phyloP scores from a whole-genome alignment of 2,797 vertebrate species.

The Notoglanidium macrostoma region DNA sequence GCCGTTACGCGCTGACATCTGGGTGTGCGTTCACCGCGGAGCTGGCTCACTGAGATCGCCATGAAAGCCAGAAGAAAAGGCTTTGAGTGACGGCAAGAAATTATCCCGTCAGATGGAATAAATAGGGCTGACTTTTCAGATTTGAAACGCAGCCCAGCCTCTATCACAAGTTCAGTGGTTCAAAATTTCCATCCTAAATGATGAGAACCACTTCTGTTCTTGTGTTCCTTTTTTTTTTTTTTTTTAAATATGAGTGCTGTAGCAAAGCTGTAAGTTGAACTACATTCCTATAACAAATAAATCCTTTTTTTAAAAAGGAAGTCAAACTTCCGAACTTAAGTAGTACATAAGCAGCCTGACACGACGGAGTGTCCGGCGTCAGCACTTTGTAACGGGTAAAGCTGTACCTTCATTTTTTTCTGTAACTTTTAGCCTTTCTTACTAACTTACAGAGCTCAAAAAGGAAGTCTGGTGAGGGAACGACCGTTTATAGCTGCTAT shows the following conservation, averaged over 20 bases:
- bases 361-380: background rate
- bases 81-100: constrained; percentile 21
- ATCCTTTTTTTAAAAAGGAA: background rate
- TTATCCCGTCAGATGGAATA: constrained; percentile 26
- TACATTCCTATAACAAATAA: background rate
- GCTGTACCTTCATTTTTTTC: background rate
- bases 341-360: too few species aligned
- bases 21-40: background rate
- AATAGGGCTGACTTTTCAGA: background rate
- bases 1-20: constrained; percentile 13
- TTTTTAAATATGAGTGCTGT: background rate
- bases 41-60: background rate
- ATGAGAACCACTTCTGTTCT: background rate
- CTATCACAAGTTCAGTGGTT: background rate
- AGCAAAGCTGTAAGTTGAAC: background rate
- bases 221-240: background rate
- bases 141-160: constrained; percentile 1
- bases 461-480: background rate
- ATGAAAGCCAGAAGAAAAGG: constrained; percentile 6
- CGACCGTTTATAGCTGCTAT: background rate
- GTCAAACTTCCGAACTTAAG: too few species aligned
- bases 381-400: background rate
- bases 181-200: background rate
- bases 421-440: background rate
- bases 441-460: background rate